Base-by-base conservation (phyloP, 37 sponge, comb jelly and placozoan genomes). In the Lycopodina hypogea region DNA sequence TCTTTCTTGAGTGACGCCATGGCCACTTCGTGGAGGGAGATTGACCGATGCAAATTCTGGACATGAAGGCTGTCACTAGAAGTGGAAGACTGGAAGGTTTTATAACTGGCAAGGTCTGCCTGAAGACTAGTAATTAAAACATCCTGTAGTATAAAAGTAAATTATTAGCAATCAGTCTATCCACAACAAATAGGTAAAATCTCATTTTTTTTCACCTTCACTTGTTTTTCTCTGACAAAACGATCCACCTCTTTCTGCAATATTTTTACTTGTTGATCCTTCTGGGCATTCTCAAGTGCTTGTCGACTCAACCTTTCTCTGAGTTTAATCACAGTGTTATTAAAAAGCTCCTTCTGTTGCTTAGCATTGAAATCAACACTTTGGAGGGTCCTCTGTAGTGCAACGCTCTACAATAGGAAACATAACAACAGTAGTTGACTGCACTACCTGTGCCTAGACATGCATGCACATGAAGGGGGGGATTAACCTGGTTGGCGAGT, bases 331-430 rank as follows among this genome's bases (percentile, higher is more conserved):
- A 81, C 50, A 17, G 59, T 59, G 28, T 30, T 60, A 11, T 38
- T 71, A n/a, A 72, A 58, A 58, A 81, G 33, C 8, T 81, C 72
- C 22, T 81, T 71, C 39, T 81, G 81, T 62, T 81, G 81, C 34
- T 71, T 70, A 30, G 72, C 69, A 6, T 71, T 61, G 15, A 41
- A 11, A 18, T 81, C 81, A 33, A 81, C 21, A 9, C 72, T 57
- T 60, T 70, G 60, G 23, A 81, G 71, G 14, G 81, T 52, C 81
- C 71, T 70, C 81, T 81, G 60, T 3, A 59, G 62, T n/a, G 71
- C 59, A 9, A 40, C 22, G 2, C 23, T 38, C 79, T 79, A 35
- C 32, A 78, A 26, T 17, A 55, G 6, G 28, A 4, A 60, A 60
- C 7, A n/a, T 60, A 68, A 30, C 30, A 1, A 36, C n/a, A 35